Conservation (phyloP, 2,888 invertebrate genomes). For the Nephrotoma appendiculata region DNA sequence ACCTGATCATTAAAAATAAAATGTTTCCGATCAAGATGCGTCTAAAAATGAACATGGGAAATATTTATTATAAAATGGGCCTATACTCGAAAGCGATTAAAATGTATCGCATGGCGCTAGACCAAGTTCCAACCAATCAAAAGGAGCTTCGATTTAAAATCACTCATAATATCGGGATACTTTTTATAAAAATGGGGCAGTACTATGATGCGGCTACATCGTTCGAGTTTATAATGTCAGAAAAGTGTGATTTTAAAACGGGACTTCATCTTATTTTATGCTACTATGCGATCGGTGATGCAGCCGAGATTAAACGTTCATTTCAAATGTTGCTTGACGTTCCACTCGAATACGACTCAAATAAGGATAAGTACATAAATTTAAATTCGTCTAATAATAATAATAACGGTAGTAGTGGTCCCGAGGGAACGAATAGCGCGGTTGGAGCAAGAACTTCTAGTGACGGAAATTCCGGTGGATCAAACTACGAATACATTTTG, state of each 20-base stretch:
- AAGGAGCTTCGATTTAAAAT: conserved; percentile 89
- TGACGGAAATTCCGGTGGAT: background rate
- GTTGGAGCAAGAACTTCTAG: background rate
- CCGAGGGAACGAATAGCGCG: background rate
- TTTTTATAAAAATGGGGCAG: conserved; percentile 91
- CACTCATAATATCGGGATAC: conserved; percentile 86
- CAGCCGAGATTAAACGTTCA: conserved; percentile 83
- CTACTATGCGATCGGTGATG: conserved; percentile 78
- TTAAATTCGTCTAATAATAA: background rate
- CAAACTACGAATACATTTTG: conserved; percentile 28
- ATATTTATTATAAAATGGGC: conserved; percentile 90
- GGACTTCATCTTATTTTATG: conserved; percentile 82
- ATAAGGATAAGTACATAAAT: conserved; percentile 40
- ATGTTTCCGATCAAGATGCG: conserved; percentile 88
- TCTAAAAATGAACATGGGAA: conserved; percentile 95
- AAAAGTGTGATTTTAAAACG: conserved; percentile 77
- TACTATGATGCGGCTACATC: conserved; percentile 92
- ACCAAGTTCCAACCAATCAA: conserved; percentile 87
- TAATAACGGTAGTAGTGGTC: background rate
- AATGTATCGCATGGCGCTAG: conserved; percentile 95
- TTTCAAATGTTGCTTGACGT: conserved; percentile 84
- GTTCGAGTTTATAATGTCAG: conserved; percentile 96
- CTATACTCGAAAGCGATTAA: conserved; percentile 90
- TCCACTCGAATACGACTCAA: conserved; percentile 68
- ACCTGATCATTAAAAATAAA: conserved; percentile 84